Percentiles rank a stretch among this genome's conserved stretches.
phyloP scores from a whole-genome alignment of 2,888 invertebrate genomes.

The Caradrina clavipalpis region DNA sequence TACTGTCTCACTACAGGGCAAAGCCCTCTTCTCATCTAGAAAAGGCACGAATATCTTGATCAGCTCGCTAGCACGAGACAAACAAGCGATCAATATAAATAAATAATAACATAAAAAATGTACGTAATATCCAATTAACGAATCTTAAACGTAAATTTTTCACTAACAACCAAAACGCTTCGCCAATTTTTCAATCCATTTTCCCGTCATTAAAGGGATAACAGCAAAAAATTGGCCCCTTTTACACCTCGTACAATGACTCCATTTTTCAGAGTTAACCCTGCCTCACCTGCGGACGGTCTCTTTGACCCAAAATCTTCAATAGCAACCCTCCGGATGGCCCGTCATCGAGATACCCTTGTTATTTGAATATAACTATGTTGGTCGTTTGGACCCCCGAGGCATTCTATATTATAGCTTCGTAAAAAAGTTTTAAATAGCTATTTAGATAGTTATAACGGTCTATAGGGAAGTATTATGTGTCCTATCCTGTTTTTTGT shows the following conservation, averaged over 20 bases:
- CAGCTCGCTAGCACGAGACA: too few species aligned
- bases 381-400: constrained; percentile 46
- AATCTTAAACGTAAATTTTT: neutral
- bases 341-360: constrained; percentile 61
- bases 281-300: constrained; percentile 43
- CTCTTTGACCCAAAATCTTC: constrained; percentile 57
- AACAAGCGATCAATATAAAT: too few species aligned
- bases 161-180: neutral
- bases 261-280: constrained; percentile 58
- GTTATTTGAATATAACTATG: constrained; percentile 56
- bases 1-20: too few species aligned
- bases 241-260: constrained; percentile 44
- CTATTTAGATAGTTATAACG: constrained; percentile 57
- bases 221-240: constrained; percentile 46
- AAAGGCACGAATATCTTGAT: too few species aligned
- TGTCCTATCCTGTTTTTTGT: constrained; percentile 24
- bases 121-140: neutral
- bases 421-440: constrained; percentile 59
- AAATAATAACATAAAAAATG: neutral
- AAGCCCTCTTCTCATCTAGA: too few species aligned
- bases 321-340: constrained; percentile 65
- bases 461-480: constrained; percentile 32
- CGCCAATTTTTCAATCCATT: constrained; percentile 23
- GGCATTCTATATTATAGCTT: constrained; percentile 45
- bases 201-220: constrained; percentile 48